Conservation (phyloP, 2,113 vertebrate genomes). For the Strix aluco region DNA sequence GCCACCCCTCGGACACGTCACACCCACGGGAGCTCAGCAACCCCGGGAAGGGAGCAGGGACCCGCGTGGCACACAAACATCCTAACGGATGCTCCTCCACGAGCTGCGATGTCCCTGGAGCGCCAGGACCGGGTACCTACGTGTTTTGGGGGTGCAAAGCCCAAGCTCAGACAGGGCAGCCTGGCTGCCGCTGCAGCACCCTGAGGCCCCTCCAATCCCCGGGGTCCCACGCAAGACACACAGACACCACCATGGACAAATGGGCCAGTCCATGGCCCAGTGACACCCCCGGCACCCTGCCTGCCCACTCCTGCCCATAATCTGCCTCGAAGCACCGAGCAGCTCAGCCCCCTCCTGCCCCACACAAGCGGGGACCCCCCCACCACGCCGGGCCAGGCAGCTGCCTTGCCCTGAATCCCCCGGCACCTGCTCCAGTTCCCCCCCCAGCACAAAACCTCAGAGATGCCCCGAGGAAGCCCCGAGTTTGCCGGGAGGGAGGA, state of each 20-base stretch:
- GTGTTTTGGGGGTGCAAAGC: neutral
- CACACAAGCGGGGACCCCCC: fast-evolving
- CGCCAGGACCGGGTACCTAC: fast-evolving
- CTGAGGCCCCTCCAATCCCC: fast-evolving
- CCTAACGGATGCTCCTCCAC: neutral
- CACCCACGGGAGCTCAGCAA: neutral
- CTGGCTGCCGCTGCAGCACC: fast-evolving
- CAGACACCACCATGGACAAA: neutral
- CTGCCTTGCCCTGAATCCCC: neutral
- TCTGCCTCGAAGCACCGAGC: fast-evolving
- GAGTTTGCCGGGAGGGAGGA: neutral
- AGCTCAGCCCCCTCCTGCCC: neutral
- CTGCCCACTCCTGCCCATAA: neutral
- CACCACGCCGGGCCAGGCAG: neutral
- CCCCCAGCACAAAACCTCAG: neutral
- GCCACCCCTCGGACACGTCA: fast-evolving
- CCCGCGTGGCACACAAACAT: fast-evolving
- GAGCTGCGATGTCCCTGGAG: fast-evolving
- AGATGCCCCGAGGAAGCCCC: neutral
- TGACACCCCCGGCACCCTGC: neutral
- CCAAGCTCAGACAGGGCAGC: neutral
- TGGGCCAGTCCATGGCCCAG: fast-evolving
- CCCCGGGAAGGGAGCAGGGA: neutral
- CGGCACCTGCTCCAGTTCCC: neutral
- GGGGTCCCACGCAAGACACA: fast-evolving